phyloP scores from a whole-genome alignment of 2,113 vertebrate species.

The Okapia johnstoni region DNA sequence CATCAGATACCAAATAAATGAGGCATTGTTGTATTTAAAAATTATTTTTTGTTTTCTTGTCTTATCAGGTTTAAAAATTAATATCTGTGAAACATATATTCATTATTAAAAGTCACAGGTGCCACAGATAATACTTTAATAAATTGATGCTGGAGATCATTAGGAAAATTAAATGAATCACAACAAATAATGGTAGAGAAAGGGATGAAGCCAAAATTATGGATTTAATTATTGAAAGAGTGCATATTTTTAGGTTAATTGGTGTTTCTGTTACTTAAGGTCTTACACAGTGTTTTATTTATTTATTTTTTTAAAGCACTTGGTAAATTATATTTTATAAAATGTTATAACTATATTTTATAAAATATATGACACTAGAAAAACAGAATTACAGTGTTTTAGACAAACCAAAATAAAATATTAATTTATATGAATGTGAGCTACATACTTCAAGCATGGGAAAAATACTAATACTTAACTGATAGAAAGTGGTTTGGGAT shows the following conservation, averaged over 20 bases:
- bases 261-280: neutral
- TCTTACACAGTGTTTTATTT: neutral
- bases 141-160: neutral
- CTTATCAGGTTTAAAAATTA: slow-evolving; percentile 37
- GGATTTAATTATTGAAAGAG: neutral
- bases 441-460: neutral
- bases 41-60: neutral
- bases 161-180: slow-evolving; percentile 16
- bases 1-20: neutral
- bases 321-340: no score
- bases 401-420: neutral
- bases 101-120: slow-evolving; percentile 37
- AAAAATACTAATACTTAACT: neutral
- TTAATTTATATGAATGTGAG: neutral
- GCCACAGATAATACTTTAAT: slow-evolving; percentile 2
- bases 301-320: no score
- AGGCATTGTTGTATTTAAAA: neutral
- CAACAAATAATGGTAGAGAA: neutral
- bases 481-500: neutral
- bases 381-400: neutral
- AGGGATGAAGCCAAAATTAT: slow-evolving; percentile 16
- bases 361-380: no score
- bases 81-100: slow-evolving; percentile 8
- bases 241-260: slow-evolving; percentile 21
- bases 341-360: no score